These are phyloP conservation scores for Phylloscopus trochiloides DNA, from an alignment of 2,113 vertebrate species.

Conservation along the genomic window DNA sequence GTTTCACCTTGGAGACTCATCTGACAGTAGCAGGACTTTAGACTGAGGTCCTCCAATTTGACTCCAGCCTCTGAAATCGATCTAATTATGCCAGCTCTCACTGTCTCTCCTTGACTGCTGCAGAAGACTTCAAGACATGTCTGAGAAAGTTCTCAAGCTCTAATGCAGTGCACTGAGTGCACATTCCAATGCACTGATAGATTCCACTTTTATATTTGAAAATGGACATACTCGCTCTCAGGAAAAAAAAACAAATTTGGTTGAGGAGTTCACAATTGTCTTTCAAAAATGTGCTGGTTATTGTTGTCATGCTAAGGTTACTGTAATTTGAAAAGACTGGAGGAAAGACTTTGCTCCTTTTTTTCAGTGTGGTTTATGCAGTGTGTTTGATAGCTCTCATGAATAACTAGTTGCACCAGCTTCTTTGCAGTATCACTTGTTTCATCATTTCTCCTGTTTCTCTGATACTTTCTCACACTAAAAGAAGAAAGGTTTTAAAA, in stretches of 20 bases:
- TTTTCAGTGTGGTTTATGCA: not conserved
- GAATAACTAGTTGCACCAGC: not conserved
- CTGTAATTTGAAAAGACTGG: not conserved
- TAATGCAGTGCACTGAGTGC: not conserved
- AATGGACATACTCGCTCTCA: not conserved
- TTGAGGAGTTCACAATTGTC: not conserved
- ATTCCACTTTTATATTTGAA: not conserved
- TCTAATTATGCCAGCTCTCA: not conserved
- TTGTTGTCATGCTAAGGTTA: not conserved
- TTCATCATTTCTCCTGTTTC: not conserved
- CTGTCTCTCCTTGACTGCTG: not conserved
- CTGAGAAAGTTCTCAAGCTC: not conserved
- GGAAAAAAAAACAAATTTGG: not conserved
- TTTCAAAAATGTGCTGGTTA: not conserved
- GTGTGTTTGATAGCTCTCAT: not conserved
- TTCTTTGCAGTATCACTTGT: not conserved
- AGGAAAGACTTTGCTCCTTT: not conserved
- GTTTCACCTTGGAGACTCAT: not conserved
- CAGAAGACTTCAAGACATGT: not conserved
- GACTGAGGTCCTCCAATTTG: not conserved
- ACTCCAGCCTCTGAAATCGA: not conserved
- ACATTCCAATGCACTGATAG: not conserved
- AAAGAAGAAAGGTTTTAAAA: conserved; percentile 2
- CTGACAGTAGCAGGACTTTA: not conserved
- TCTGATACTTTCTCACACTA: not conserved